Conservation (phyloP, 2,888 invertebrate genomes). For the Drosophila sordidapex region DNA sequence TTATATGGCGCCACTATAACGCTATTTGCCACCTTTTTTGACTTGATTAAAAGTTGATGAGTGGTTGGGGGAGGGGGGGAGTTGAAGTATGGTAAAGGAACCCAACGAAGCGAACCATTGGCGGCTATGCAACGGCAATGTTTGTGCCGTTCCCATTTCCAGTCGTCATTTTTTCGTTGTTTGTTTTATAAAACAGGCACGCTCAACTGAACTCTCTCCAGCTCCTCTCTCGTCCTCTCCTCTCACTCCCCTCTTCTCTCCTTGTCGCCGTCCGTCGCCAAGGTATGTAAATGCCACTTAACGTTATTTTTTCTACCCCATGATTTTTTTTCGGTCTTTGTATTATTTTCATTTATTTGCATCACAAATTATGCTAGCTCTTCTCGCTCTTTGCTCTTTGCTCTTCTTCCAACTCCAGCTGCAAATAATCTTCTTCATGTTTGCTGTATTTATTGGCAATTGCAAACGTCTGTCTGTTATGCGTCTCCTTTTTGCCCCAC, state of each 20-base stretch:
- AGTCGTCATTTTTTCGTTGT: conserved; percentile 50
- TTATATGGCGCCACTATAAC: conserved; percentile 42
- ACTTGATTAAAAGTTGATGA: conserved; percentile 56
- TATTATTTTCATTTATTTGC: conserved; percentile 74
- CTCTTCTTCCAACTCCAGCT: conserved; percentile 48
- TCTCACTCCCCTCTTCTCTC: neutral
- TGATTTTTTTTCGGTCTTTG: conserved; percentile 72
- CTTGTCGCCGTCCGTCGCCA: conserved; percentile 29
- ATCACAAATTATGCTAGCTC: conserved; percentile 65
- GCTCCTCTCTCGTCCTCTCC: conserved; percentile 5
- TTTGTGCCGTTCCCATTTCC: conserved; percentile 67
- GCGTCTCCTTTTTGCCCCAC: conserved; percentile 20
- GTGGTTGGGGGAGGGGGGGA: neutral
- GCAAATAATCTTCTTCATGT: conserved; percentile 65
- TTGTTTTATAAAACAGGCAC: conserved; percentile 80
- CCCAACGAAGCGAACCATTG: conserved; percentile 46
- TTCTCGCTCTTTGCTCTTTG: neutral
- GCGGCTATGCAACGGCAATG: conserved; percentile 74
- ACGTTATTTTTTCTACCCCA: conserved; percentile 63
- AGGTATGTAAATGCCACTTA: conserved; percentile 74
- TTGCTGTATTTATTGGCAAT: conserved; percentile 75
- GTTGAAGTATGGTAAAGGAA: conserved; percentile 3
- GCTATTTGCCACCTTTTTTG: conserved; percentile 64
- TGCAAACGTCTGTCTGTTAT: conserved; percentile 65
- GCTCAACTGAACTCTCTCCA: conserved; percentile 42